Evolutionary conservation across 2,888 invertebrate species (phyloP).

Genomic region (Apomyelois bistriatella): DNA sequence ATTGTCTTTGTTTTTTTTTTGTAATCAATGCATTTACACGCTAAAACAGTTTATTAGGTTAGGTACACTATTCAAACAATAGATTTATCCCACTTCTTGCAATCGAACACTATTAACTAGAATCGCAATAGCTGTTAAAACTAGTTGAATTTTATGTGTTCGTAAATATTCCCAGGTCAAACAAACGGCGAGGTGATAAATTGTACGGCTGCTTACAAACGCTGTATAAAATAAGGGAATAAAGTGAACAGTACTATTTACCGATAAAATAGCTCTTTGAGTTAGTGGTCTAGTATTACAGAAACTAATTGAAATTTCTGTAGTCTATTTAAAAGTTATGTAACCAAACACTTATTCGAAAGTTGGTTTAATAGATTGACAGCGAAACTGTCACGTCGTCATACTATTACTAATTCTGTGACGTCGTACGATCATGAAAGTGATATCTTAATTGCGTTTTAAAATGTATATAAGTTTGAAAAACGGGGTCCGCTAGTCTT

Average conservation of each 20-base stretch:
- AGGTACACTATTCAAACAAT: too few relatives aligned
- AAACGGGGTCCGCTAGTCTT: too few relatives aligned
- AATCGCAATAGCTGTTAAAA: background rate
- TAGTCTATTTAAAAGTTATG: background rate
- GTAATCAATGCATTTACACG: too few relatives aligned
- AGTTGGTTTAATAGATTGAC: too few relatives aligned
- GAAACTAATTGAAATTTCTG: conserved; percentile 2
- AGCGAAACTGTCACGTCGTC: too few relatives aligned
- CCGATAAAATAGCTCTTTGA: conserved; percentile 4
- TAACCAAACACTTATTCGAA: too few relatives aligned
- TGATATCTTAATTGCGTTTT: too few relatives aligned
- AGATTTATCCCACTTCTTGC: background rate
- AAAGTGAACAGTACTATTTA: background rate
- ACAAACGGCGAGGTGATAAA: conserved; percentile 9
- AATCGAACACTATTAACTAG: background rate
- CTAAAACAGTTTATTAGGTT: too few relatives aligned
- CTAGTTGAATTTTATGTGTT: conserved; percentile 2
- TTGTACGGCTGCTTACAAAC: conserved; percentile 3
- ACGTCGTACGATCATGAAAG: too few relatives aligned
- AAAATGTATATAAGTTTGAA: too few relatives aligned
- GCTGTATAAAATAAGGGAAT: background rate
- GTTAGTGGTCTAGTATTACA: conserved; percentile 4
- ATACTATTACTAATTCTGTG: too few relatives aligned
- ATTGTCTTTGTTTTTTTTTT: too few relatives aligned
- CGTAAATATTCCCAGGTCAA: conserved; percentile 4